These are phyloP conservation scores for Tinamus guttatus DNA, from an alignment of 2,113 vertebrate species.

Conservation along the genomic window DNA sequence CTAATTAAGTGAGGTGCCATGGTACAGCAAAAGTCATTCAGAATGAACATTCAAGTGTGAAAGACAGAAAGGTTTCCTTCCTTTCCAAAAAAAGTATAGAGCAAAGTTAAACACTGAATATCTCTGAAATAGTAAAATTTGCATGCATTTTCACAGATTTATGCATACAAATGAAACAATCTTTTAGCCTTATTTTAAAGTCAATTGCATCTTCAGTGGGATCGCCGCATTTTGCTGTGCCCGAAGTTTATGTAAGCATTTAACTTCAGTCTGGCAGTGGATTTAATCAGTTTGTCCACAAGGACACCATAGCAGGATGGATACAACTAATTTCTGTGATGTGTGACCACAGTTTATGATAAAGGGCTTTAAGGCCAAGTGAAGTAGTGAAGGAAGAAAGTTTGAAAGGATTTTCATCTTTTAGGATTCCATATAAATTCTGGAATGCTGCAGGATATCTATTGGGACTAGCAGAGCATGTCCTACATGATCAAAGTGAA, in stretches of 20 bases:
- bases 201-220: background rate
- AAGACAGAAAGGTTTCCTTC: conserved; percentile 25
- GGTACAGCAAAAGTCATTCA: background rate
- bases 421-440: background rate
- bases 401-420: background rate
- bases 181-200: background rate
- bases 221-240: background rate
- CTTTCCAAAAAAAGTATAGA: background rate
- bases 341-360: background rate
- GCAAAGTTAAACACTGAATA: background rate
- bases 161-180: background rate
- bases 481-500: background rate
- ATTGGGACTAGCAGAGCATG: rapidly evolving
- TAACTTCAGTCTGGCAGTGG: background rate
- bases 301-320: rapidly evolving
- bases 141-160: background rate
- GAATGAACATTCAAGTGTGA: conserved; percentile 18
- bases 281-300: background rate
- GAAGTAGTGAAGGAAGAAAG: background rate
- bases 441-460: background rate
- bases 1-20: conserved; percentile 44
- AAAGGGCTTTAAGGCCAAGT: background rate
- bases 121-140: background rate
- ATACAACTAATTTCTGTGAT: background rate
- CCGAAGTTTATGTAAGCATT: background rate